These are phyloP conservation scores for Rhinella marina DNA, from an alignment of 2,797 vertebrate genomes.

Conservation along the genomic window DNA sequence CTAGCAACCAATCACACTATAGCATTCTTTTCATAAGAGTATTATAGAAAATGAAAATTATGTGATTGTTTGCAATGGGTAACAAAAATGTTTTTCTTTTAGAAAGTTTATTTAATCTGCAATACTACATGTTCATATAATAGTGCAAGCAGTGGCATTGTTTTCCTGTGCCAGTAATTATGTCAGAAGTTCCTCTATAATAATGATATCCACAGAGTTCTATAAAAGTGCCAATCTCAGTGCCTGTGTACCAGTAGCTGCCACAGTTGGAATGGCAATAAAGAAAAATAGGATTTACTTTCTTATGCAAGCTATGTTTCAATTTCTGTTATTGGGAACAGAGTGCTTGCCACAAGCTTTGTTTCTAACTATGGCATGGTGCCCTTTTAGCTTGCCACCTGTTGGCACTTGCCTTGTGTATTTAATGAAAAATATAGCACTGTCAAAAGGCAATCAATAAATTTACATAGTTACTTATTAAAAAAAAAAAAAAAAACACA, in stretches of 20 bases:
- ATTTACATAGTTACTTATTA: too few relatives aligned
- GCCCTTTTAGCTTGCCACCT: background rate
- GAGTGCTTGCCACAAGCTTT: background rate
- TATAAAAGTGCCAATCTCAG: background rate
- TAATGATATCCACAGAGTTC: background rate
- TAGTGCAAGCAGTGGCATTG: too few relatives aligned
- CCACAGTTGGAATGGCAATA: too few relatives aligned
- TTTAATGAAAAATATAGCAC: background rate
- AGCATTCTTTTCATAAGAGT: too few relatives aligned
- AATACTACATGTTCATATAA: too few relatives aligned
- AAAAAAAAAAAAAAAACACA: too few relatives aligned
- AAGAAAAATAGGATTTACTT: background rate
- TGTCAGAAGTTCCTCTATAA: background rate
- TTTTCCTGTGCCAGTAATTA: background rate
- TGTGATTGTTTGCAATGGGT: too few relatives aligned
- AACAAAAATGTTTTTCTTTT: too few relatives aligned
- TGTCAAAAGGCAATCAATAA: background rate
- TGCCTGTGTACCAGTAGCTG: background rate
- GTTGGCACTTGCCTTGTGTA: background rate
- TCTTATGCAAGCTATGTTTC: background rate
- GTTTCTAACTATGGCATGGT: background rate
- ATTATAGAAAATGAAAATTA: too few relatives aligned
- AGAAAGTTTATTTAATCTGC: too few relatives aligned
- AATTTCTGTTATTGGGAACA: background rate
- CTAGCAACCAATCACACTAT: too few relatives aligned